phyloP scores from a whole-genome alignment of 1,140 invertebrate species.

The Campoletis sonorensis region DNA sequence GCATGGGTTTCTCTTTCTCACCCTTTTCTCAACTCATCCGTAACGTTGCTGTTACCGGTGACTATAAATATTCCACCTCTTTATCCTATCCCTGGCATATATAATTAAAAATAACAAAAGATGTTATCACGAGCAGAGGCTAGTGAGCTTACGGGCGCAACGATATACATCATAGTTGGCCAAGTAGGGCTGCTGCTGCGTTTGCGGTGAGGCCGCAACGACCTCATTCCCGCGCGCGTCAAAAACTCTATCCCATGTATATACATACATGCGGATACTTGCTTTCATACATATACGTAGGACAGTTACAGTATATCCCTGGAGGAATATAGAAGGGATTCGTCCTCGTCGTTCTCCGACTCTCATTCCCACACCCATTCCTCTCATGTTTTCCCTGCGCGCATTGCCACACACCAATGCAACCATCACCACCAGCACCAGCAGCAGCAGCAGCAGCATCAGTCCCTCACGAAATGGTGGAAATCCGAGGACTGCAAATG shows the following conservation, averaged over 20 bases:
- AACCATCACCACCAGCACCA: background rate
- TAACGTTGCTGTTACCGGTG: conserved; percentile 21
- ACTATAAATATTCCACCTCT: conserved; percentile 40
- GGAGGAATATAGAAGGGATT: conserved; percentile 29
- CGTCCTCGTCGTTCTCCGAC: conserved; percentile 30
- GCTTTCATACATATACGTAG: background rate
- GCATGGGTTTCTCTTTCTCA: conserved; percentile 29
- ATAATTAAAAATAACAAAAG: conserved; percentile 43
- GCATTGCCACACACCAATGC: conserved; percentile 13
- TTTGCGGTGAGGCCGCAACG: conserved; percentile 28
- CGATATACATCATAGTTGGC: conserved; percentile 6
- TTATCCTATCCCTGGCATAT: conserved; percentile 38
- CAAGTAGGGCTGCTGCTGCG: conserved; percentile 27
- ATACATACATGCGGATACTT: background rate
- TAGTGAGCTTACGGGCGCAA: background rate
- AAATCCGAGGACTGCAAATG: conserved; percentile 47
- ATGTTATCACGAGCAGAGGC: conserved; percentile 33
- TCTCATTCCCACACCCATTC: conserved; percentile 17
- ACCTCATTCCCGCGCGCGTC: conserved; percentile 31
- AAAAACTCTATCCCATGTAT: conserved; percentile 34
- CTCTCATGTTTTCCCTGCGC: conserved; percentile 19
- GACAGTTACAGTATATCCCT: conserved; percentile 11
- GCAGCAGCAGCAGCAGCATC: background rate
- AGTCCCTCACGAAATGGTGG: conserved; percentile 19
- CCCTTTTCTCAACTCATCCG: conserved; percentile 28